Evolutionary conservation across 2,888 invertebrate genomes (phyloP).

Genomic region (Sphaerophoria rueppellii): DNA sequence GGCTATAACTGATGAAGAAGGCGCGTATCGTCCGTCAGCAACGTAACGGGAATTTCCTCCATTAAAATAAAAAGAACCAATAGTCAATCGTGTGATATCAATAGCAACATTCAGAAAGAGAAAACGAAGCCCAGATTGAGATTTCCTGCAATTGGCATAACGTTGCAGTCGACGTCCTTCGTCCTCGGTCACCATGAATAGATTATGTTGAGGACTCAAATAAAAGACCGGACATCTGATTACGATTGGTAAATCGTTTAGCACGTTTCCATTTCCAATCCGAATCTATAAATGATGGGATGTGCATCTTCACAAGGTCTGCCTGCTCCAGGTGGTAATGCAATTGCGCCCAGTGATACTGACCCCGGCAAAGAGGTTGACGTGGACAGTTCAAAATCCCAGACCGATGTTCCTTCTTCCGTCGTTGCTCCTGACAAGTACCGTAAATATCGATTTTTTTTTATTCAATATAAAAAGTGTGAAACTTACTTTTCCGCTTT

Average conservation of each 20-base stretch:
- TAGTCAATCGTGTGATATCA: background rate
- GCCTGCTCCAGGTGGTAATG: constrained; percentile 27
- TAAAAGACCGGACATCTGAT: constrained; percentile 72
- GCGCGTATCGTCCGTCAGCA: constrained; percentile 10
- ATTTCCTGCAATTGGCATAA: constrained; percentile 54
- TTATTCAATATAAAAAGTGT: constrained; percentile 40
- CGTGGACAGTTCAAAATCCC: constrained; percentile 22
- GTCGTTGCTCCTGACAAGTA: constrained; percentile 59
- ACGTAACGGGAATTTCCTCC: constrained; percentile 60
- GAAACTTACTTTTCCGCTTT: constrained; percentile 45
- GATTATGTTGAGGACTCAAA: constrained; percentile 62
- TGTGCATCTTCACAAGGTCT: constrained; percentile 74
- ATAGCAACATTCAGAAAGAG: background rate
- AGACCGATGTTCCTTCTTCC: constrained; percentile 46
- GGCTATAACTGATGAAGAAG: background rate
- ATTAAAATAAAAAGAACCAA: constrained; percentile 9
- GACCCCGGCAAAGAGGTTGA: constrained; percentile 33
- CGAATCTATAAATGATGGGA: constrained; percentile 73
- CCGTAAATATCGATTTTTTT: constrained; percentile 68
- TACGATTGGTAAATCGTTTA: constrained; percentile 53
- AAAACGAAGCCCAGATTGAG: constrained; percentile 40
- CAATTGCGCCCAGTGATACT: background rate
- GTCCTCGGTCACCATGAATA: constrained; percentile 57
- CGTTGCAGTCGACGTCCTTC: constrained; percentile 35
- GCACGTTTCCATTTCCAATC: constrained; percentile 61